Evolutionary conservation across 1,140 invertebrate genomes (phyloP).

Genomic region (Heliconius congener): DNA sequence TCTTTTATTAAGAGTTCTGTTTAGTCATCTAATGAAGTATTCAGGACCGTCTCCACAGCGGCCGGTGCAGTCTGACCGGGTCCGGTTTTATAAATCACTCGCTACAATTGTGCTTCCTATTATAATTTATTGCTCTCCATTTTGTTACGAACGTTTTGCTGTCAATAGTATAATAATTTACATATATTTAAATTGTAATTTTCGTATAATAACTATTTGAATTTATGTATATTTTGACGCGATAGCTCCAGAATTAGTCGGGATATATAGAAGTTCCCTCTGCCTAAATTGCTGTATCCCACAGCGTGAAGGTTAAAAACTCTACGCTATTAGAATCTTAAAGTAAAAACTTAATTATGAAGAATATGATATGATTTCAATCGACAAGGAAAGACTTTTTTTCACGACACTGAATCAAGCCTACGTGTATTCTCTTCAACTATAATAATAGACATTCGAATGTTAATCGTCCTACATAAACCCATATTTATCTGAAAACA

Average conservation of each 20-base stretch:
- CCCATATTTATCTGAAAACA: slow-evolving; percentile 41
- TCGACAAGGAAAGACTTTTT: background rate
- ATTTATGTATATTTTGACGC: background rate
- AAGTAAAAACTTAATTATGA: background rate
- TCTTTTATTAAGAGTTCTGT: slow-evolving; percentile 63
- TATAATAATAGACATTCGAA: slow-evolving; percentile 42
- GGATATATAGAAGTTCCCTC: too few species aligned
- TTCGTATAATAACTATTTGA: background rate
- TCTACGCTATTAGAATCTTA: background rate
- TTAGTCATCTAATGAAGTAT: slow-evolving; percentile 77
- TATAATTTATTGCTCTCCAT: slow-evolving; percentile 55
- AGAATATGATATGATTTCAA: background rate
- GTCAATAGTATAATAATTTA: slow-evolving; percentile 2
- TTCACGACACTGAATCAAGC: background rate
- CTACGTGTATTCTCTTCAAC: slow-evolving; percentile 25
- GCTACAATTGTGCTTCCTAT: slow-evolving; percentile 53
- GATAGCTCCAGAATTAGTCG: too few species aligned
- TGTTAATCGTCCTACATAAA: slow-evolving; percentile 46
- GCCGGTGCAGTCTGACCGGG: slow-evolving; percentile 42
- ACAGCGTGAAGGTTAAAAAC: too few species aligned
- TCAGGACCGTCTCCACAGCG: slow-evolving; percentile 53
- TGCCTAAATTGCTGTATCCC: too few species aligned
- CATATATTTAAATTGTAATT: background rate
- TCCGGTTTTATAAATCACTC: slow-evolving; percentile 40
- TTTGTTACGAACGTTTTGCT: slow-evolving; percentile 29